phyloP scores from a whole-genome alignment of 2,888 invertebrate species.

The Eubasilissa splendida region DNA sequence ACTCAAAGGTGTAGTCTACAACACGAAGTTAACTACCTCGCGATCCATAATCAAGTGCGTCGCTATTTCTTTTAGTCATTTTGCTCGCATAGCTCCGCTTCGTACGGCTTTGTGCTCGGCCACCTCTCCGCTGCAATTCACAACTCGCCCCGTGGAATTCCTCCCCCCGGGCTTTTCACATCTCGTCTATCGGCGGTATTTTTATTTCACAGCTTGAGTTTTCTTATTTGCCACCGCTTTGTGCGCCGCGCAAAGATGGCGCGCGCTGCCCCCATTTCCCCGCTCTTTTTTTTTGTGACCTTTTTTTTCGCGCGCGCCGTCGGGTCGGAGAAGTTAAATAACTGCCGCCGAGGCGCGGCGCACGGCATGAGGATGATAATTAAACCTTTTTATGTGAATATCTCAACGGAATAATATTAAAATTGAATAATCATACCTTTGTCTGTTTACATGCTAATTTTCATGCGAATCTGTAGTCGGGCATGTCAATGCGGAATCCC shows the following conservation, averaged over 20 bases:
- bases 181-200: constrained; percentile 51
- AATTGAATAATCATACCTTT: no score
- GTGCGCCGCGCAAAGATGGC: constrained; percentile 39
- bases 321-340: not conserved
- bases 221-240: constrained; percentile 47
- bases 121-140: constrained; percentile 38
- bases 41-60: constrained; percentile 26
- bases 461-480: no score
- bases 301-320: constrained; percentile 3
- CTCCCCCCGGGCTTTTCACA: constrained; percentile 43
- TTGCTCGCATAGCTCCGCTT: constrained; percentile 47
- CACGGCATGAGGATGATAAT: constrained; percentile 1
- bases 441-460: no score
- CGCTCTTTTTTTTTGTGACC: not conserved
- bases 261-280: constrained; percentile 26
- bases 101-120: constrained; percentile 45
- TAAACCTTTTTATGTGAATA: no score
- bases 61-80: constrained; percentile 49
- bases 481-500: no score
- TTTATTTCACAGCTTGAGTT: constrained; percentile 54
- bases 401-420: no score
- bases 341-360: constrained; percentile 43
- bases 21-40: not conserved
- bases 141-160: constrained; percentile 52
- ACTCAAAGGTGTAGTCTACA: no score